Evolutionary conservation across 2,113 vertebrate species (phyloP).

Genomic region (Pterocles orientalis): DNA sequence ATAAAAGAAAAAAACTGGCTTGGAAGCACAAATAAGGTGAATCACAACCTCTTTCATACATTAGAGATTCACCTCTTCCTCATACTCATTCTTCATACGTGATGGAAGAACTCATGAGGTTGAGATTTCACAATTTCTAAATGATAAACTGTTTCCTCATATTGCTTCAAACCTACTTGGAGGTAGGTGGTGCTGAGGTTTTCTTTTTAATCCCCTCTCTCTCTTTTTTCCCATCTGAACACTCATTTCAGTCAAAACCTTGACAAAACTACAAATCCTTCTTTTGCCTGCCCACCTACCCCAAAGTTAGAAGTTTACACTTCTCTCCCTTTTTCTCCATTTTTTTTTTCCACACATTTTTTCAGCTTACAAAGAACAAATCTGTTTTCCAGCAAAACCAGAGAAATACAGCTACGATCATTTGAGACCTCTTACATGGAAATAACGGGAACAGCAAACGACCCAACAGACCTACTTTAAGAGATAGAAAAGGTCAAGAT

Average conservation of each 20-base stretch:
- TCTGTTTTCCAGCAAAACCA: neutral
- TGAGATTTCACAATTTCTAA: neutral
- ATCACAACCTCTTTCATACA: neutral
- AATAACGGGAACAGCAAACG: neutral
- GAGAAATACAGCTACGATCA: neutral
- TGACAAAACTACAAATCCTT: neutral
- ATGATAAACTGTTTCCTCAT: neutral
- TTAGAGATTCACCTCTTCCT: neutral
- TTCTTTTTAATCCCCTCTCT: neutral
- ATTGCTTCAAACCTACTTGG: neutral
- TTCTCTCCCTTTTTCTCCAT: neutral
- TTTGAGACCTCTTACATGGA: neutral
- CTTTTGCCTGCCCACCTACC: accelerated
- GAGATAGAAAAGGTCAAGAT: neutral
- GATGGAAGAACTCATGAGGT: neutral
- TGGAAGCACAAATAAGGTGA: neutral
- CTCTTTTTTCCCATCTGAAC: neutral
- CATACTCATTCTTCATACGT: neutral
- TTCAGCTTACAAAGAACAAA: neutral
- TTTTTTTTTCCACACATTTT: neutral
- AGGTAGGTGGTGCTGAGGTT: neutral
- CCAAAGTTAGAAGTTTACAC: neutral
- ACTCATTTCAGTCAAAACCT: neutral
- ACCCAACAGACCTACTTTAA: neutral
- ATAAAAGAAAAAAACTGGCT: neutral